Percentiles rank a stretch among this genome's conserved stretches.
phyloP scores from a whole-genome alignment of 2,888 invertebrate species.

The Epinotia ramella region DNA sequence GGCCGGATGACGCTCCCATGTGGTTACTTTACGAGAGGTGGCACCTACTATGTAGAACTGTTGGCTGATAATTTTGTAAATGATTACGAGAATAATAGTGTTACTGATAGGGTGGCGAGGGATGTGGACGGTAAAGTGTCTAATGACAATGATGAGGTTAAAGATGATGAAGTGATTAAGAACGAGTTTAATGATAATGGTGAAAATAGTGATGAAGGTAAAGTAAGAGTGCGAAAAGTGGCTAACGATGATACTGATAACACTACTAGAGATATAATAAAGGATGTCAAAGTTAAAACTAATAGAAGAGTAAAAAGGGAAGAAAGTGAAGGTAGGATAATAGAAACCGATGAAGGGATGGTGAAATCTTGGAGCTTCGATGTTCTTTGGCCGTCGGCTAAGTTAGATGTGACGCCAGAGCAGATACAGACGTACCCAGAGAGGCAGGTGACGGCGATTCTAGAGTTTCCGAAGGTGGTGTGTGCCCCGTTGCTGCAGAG shows the following conservation, averaged over 20 bases:
- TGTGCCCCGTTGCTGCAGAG: conserved; percentile 87
- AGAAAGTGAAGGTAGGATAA: conserved; percentile 65
- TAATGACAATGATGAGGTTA: conserved; percentile 46
- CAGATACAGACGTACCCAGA: conserved; percentile 93
- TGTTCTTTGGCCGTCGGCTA: conserved; percentile 92
- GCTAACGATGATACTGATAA: background rate
- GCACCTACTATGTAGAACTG: conserved; percentile 82
- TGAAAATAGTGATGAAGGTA: background rate
- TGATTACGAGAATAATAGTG: conserved; percentile 60
- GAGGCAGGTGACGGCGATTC: conserved; percentile 88
- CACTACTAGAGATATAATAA: background rate
- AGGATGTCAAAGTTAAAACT: background rate
- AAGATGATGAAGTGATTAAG: background rate
- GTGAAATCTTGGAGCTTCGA: conserved; percentile 87
- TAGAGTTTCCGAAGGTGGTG: conserved; percentile 90
- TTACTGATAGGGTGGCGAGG: conserved; percentile 16
- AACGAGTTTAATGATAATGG: conserved; percentile 3
- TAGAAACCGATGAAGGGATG: conserved; percentile 75
- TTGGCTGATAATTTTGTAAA: conserved; percentile 66
- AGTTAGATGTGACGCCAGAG: conserved; percentile 89
- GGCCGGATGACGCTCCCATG: conserved; percentile 87
- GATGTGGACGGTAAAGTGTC: conserved; percentile 41
- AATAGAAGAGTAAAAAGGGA: conserved; percentile 63
- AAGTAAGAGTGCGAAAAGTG: background rate
- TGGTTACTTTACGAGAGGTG: conserved; percentile 90